These are phyloP conservation scores for Halcyon smyrnensis DNA, from an alignment of 2,797 vertebrate genomes.

Conservation along the genomic window DNA sequence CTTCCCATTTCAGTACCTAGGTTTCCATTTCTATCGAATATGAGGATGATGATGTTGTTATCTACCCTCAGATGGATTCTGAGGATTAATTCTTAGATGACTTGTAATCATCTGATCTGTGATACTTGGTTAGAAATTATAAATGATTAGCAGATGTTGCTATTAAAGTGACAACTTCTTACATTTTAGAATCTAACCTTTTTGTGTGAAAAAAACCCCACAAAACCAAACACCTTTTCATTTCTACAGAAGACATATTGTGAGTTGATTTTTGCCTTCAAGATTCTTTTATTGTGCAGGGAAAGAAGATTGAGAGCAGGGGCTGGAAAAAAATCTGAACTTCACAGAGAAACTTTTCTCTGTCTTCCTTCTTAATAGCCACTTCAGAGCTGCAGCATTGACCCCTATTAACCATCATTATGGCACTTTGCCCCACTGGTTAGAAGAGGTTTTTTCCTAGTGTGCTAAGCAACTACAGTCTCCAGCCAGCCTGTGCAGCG, in stretches of 20 bases:
- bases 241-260: neutral
- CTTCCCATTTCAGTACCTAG: neutral
- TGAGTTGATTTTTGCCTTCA: neutral
- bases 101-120: neutral
- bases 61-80: neutral
- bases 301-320: neutral
- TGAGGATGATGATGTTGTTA: neutral
- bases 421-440: neutral
- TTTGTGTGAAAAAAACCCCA: neutral
- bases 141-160: neutral
- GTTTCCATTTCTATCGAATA: neutral
- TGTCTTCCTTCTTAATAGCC: neutral
- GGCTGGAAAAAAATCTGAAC: neutral
- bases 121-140: neutral
- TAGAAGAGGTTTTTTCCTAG: neutral
- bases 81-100: neutral
- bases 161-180: neutral
- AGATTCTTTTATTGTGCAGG: neutral
- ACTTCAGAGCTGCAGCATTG: neutral
- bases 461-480: neutral
- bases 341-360: neutral
- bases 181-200: neutral
- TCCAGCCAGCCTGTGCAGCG: neutral
- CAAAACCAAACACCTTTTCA: neutral
- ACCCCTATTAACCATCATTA: neutral